Evolutionary conservation across 2,113 vertebrate species (phyloP).

Genomic region (Erythrolamprus reginae): DNA sequence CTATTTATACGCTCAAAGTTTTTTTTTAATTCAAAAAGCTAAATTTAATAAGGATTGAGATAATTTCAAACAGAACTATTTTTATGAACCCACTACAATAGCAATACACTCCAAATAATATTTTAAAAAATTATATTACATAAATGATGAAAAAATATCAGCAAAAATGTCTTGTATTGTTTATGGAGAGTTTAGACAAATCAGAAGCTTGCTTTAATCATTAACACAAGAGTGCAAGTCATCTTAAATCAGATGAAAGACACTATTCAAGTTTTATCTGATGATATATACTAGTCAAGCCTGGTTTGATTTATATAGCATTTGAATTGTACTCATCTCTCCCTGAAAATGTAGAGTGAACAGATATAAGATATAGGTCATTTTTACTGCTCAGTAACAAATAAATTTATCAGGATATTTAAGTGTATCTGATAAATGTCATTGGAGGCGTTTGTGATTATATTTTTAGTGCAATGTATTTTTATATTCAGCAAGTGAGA

Average conservation of each 20-base stretch:
- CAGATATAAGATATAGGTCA: slow-evolving; percentile 35
- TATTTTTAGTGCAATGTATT: slow-evolving; percentile 29
- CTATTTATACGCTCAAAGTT: neutral
- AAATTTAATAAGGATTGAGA: neutral
- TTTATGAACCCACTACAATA: neutral
- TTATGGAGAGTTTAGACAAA: neutral
- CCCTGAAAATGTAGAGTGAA: slow-evolving; percentile 35
- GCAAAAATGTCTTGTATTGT: neutral
- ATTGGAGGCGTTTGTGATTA: neutral
- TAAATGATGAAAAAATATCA: neutral
- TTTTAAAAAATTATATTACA: neutral
- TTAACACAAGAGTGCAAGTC: slow-evolving; percentile 38
- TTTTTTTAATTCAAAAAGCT: neutral
- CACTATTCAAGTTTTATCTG: neutral
- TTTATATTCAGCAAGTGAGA: slow-evolving; percentile 12
- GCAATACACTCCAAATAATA: neutral
- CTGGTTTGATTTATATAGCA: slow-evolving; percentile 10
- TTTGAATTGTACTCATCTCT: slow-evolving; percentile 8
- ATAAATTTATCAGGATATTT: slow-evolving; percentile 41
- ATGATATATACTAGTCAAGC: slow-evolving; percentile 4
- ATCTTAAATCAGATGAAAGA: neutral
- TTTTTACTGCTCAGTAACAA: slow-evolving; percentile 37
- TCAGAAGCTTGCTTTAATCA: neutral
- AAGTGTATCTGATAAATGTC: slow-evolving; percentile 30
- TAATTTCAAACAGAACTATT: neutral